Evolutionary conservation across 2,797 vertebrate genomes (phyloP).

Genomic region (Danio jaintianensis): DNA sequence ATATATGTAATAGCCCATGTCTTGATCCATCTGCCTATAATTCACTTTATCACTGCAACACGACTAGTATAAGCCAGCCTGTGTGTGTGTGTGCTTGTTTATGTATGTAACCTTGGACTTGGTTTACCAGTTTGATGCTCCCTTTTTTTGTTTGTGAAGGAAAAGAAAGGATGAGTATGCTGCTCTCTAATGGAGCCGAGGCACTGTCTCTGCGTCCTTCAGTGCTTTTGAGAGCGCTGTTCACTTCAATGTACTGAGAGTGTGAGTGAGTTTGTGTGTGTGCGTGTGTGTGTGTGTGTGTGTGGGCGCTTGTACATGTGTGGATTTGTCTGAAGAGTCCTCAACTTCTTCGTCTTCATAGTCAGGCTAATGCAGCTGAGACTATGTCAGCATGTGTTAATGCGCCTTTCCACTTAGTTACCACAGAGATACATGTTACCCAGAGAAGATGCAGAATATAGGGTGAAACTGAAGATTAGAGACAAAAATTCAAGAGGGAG

Average conservation of each 20-base stretch:
- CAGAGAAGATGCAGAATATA: constrained; percentile 14
- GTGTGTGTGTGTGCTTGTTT: constrained; percentile 12
- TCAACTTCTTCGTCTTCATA: constrained; percentile 61
- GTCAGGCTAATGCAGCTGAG: constrained; percentile 61
- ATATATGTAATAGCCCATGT: not conserved
- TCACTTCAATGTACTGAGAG: constrained; percentile 52
- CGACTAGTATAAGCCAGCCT: constrained; percentile 21
- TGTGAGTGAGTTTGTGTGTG: constrained; percentile 9
- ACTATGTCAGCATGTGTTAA: constrained; percentile 62
- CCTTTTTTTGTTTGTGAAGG: constrained; percentile 46
- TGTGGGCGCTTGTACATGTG: constrained; percentile 24
- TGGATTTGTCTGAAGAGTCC: constrained; percentile 59
- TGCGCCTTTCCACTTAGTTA: constrained; percentile 54
- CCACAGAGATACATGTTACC: constrained; percentile 38
- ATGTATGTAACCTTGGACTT: constrained; percentile 50
- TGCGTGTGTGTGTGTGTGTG: constrained; percentile 26
- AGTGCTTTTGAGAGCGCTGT: constrained; percentile 60
- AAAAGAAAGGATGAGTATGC: constrained; percentile 53
- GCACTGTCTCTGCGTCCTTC: constrained; percentile 58
- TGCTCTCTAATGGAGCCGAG: constrained; percentile 57
- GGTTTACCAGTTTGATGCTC: constrained; percentile 51
- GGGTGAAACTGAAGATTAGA: constrained; percentile 28
- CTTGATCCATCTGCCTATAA: not conserved
- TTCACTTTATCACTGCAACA: not conserved
- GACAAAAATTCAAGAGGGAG: constrained; percentile 26